phyloP scores from a whole-genome alignment of 2,797 vertebrate species.

The Myoxocephalus aenaeus region DNA sequence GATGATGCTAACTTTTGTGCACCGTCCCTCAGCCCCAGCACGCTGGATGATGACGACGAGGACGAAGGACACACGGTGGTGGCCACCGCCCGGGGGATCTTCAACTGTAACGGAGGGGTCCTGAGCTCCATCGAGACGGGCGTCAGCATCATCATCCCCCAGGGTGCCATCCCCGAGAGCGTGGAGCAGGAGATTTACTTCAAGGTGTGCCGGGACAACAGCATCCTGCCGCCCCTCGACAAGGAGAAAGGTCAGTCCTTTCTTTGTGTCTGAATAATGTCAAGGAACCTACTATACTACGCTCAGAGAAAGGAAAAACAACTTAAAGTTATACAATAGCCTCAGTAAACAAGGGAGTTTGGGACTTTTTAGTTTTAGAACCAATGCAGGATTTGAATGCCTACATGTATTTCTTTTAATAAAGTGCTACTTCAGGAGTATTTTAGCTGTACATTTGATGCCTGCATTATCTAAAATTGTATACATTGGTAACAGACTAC shows the following conservation, averaged over 20 bases:
- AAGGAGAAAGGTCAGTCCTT: conserved; percentile 96
- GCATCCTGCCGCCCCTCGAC: conserved; percentile 97
- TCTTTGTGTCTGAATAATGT: conserved; percentile 14
- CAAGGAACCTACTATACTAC: neutral
- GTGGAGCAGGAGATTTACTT: conserved; percentile 99
- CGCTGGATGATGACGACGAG: conserved; percentile 95
- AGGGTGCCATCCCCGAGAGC: conserved; percentile 96
- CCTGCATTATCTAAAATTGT: neutral
- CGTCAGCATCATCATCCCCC: conserved; percentile 98
- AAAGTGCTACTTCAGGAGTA: neutral
- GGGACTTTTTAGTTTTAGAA: neutral
- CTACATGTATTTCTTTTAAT: neutral
- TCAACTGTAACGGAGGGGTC: conserved; percentile 97
- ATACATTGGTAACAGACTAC: neutral
- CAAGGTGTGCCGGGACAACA: conserved; percentile 99
- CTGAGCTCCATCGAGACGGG: conserved; percentile 98
- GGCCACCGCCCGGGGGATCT: conserved; percentile 95
- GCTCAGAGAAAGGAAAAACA: neutral
- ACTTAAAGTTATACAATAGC: neutral
- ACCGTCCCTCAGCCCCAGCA: conserved; percentile 87
- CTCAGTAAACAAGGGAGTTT: neutral
- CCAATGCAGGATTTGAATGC: neutral
- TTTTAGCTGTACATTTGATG: neutral
- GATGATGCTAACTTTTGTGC: conserved; percentile 59
- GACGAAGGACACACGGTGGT: conserved; percentile 98